Evolutionary conservation across 2,888 invertebrate species (phyloP), one percentile per base, ranked within the genome.

Genomic region (Pseudococcus jackbeardsleyi): DNA sequence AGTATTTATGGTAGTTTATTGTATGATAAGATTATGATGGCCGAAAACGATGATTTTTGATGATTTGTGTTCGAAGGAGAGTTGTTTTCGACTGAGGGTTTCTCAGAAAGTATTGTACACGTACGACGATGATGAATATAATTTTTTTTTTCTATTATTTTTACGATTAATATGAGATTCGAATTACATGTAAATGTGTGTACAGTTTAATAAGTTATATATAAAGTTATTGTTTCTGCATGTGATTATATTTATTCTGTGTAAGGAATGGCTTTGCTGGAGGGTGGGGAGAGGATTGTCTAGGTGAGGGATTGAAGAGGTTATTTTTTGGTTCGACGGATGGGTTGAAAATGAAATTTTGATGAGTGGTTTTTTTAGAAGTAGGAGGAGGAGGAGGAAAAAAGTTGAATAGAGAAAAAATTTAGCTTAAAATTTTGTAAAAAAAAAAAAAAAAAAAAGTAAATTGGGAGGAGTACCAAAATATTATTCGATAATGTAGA

Each of bases 181-280:
- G 64, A 86, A 68, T 86, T 72, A 72, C 77, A 42, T 86, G 86
- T 86, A 86, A 86, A 86, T 86, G 72, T 48, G 64, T 86, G 77
- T 86, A 86, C 77, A 86, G 86, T 72, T 86, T 64, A 39, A 86
- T 77, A 72, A 86, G 77, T 86, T 86, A 64, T 46, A 86, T 86
- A 86, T 86, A 86, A 86, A 86, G 86, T 86, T 86, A 86, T 86
- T 86, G 86, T 86, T 86, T 86, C 86, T 86, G 86, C 86, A 86
- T 86, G 86, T 86, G 46, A 86, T 68, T 64, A 86, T 64, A 2
- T 86, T 64, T 59, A 42, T 68, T 86, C 8, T 5, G 46, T n/a
- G 9, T 42, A 46, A 8, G 15, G 22, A 26, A 72, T 72, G 26
- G 33, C 59, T 59, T 59, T 19, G 59, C 59, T 54, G 59, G 19